phyloP scores from a whole-genome alignment of 2,113 vertebrate genomes.

The Macrotus californicus region DNA sequence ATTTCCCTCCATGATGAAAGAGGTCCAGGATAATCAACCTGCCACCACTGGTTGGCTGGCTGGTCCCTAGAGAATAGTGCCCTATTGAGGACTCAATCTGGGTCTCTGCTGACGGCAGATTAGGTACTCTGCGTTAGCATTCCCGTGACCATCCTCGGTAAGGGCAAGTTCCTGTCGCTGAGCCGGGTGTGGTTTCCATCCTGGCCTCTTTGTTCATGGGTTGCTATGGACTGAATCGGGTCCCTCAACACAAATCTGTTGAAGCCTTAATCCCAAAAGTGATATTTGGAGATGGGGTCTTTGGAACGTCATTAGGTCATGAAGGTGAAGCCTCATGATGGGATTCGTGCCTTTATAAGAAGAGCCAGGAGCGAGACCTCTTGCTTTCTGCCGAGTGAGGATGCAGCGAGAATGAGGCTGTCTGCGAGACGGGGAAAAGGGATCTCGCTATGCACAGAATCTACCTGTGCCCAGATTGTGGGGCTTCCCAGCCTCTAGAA shows the following conservation, averaged over 20 bases:
- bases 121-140: not conserved
- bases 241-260: not conserved
- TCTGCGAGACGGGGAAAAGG: not conserved
- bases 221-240: not conserved
- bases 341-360: not conserved
- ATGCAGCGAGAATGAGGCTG: not conserved
- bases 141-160: not conserved
- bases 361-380: not conserved
- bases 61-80: not conserved
- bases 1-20: not conserved
- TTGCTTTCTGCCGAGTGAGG: not conserved
- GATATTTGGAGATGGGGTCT: not conserved
- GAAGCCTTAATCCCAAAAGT: not conserved
- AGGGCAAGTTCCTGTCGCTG: not conserved
- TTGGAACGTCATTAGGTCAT: not conserved
- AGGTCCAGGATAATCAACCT: not conserved
- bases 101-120: not conserved
- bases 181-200: not conserved
- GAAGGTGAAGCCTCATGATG: not conserved
- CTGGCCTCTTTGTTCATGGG: not conserved
- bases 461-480: not conserved
- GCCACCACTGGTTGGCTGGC: not conserved
- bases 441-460: not conserved
- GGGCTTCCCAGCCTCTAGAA: not conserved
- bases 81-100: not conserved